phyloP scores from a whole-genome alignment of 2,113 vertebrate species.

The Gallinago undulata region DNA sequence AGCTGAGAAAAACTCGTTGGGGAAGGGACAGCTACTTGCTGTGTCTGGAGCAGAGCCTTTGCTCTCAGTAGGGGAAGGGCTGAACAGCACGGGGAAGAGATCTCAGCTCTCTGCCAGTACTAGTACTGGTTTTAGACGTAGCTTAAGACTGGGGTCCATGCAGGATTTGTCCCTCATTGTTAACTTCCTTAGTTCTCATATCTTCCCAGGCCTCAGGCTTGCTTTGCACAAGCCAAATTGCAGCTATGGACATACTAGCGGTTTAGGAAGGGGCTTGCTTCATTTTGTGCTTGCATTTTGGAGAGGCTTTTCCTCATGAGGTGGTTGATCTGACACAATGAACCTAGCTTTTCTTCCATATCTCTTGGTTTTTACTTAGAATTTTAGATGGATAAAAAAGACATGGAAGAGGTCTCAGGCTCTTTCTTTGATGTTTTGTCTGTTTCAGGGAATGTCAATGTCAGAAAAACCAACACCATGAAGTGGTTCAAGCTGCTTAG shows the following conservation, averaged over 20 bases:
- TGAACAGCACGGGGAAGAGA: neutral
- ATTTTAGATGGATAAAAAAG: neutral
- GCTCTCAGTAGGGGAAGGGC: neutral
- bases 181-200: neutral
- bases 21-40: neutral
- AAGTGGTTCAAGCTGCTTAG: neutral
- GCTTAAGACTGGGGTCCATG: neutral
- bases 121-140: neutral
- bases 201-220: neutral
- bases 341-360: neutral
- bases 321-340: neutral
- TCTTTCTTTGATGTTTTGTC: neutral
- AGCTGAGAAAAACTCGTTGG: neutral
- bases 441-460: neutral
- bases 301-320: neutral
- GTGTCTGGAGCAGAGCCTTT: neutral
- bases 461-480: neutral
- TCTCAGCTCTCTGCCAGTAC: neutral
- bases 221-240: neutral
- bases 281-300: accelerated
- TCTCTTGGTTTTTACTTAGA: neutral
- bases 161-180: neutral
- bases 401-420: neutral
- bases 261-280: neutral
- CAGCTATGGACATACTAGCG: neutral